phyloP scores from a whole-genome alignment of 2,888 invertebrate species.

The Lepidocyrtinus sp. region DNA sequence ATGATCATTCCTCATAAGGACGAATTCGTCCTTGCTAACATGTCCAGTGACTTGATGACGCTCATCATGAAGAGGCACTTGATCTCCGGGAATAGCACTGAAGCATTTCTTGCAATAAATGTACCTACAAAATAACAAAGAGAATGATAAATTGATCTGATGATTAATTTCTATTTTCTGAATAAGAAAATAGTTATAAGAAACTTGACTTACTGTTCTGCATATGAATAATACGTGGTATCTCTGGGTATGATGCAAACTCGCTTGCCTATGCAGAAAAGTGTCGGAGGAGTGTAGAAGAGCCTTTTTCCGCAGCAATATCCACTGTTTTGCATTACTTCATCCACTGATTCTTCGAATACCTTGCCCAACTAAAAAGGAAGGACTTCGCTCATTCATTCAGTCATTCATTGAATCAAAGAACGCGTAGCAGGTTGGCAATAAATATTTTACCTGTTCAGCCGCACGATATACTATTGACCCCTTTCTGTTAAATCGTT shows the following conservation, averaged over 20 bases:
- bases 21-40: slow-evolving; percentile 97
- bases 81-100: slow-evolving; percentile 70
- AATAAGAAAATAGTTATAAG: too few relatives aligned
- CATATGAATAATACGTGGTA: slow-evolving; percentile 97
- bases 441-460: slow-evolving; percentile 84
- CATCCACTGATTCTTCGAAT: slow-evolving; percentile 97
- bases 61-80: slow-evolving; percentile 46
- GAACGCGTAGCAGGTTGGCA: neutral
- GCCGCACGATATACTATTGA: slow-evolving; percentile 98
- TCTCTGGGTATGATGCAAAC: slow-evolving; percentile 98
- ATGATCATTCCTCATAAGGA: slow-evolving; percentile 98
- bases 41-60: slow-evolving; percentile 72
- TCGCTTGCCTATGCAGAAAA: slow-evolving; percentile 99
- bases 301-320: slow-evolving; percentile 99
- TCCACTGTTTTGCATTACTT: slow-evolving; percentile 97
- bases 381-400: neutral
- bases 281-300: slow-evolving; percentile 98
- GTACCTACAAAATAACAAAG: slow-evolving; percentile 84
- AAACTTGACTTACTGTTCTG: slow-evolving; percentile 86
- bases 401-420: neutral
- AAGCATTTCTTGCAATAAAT: slow-evolving; percentile 99
- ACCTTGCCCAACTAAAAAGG: slow-evolving; percentile 91
- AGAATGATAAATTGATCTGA: neutral
- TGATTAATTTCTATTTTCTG: too few relatives aligned
- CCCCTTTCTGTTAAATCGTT: slow-evolving; percentile 98